Evolutionary conservation across 2,888 invertebrate genomes (phyloP), one percentile per base, ranked within the genome.

Genomic region (Drosophila prolongata): DNA sequence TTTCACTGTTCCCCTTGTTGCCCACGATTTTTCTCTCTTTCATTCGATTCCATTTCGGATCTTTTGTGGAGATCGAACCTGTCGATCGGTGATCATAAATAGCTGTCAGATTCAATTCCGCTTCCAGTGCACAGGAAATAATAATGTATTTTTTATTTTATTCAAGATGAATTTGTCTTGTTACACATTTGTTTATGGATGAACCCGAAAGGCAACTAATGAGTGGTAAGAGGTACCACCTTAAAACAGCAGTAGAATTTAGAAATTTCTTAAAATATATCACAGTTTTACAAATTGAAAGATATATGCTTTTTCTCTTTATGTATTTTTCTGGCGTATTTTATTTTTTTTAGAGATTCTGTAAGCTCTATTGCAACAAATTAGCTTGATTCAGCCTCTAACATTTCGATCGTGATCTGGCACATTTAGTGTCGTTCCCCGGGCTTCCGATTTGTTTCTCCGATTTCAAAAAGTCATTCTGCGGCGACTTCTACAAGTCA

Each of bases 311-410:
- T 30, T 30, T 43, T 37, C 19, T 46, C 34, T 34, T 4, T 10
- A 11, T 3, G 27, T 10, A 14, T 37, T n/a, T 30, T n/a, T 42
- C 14, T 24, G 30, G 19, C 58, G 11, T 19, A 44, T 40, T 58
- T 57, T 61, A n/a, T 46, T 34, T 38, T 56, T 27, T 1, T 54
- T 65, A 10, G 43, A 40, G 52, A 68, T 74, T 66, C 60, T 65
- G 67, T 86, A 84, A 87, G 83, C 84, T 84, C 72, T 77, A 76
- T 81, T 78, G 87, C 84, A 76, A 74, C 83, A 84, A 84, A 84
- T 84, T 87, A 79, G 83, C 81, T 85, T 79, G 70, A 73, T 79
- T 85, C 77, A 79, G 53, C 47, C 65, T 70, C 70, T 71, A 73
- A 69, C 71, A 79, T 61, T 68, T 58, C 60, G 64, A 49, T 62